Evolutionary conservation across 1,140 invertebrate genomes (phyloP), one percentile per base, ranked within the genome.

Genomic region (Aporrectodea caliginosa): DNA sequence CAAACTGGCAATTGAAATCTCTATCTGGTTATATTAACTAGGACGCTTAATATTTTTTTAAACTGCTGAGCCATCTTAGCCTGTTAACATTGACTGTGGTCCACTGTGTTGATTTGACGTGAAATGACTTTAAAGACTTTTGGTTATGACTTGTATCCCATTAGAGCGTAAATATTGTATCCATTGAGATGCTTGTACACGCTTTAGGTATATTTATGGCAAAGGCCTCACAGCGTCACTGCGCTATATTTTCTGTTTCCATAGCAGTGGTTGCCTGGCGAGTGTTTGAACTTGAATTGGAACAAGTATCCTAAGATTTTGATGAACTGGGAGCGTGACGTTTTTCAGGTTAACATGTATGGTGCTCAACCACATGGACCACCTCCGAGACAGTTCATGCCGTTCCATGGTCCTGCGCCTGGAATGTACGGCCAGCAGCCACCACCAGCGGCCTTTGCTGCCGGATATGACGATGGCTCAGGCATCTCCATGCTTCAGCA

Each of bases 401-500:
- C 43, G 6, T 22, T 2, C 27, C n/a, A 14, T 72, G n/a, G 2
- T 72, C 2, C n/a, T 2, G 6, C 70, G 2, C 70, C 70, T 14
- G 31, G n/a, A 27, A 29, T 6, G 70, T 27, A 29, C 70, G 27
- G 6, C 70, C 70, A 29, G 70, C 70, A 72, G 6, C 70, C n/a
- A 72, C 2, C 31, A 72, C n/a, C 70, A 78, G 81, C 86, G 80
- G 84, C 81, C 80, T 76, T 78, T 78, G 80, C 73, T 76, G 82
- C 78, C 77, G 69, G 81, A 81, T 74, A 84, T 81, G 82, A 80
- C n/a, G 74, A 80, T 34, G 83, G 81, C 82, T 80, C 78, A 34
- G 80, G 75, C 16, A 75, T 83, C 69, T 79, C 89, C 84, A 79
- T 83, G 0, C 90, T 90, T 69, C 92, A 93, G 84, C 93, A 94